These are phyloP conservation scores for Cyrtorhinus lividipennis DNA, from an alignment of 1,140 invertebrate species.

Conservation along the genomic window DNA sequence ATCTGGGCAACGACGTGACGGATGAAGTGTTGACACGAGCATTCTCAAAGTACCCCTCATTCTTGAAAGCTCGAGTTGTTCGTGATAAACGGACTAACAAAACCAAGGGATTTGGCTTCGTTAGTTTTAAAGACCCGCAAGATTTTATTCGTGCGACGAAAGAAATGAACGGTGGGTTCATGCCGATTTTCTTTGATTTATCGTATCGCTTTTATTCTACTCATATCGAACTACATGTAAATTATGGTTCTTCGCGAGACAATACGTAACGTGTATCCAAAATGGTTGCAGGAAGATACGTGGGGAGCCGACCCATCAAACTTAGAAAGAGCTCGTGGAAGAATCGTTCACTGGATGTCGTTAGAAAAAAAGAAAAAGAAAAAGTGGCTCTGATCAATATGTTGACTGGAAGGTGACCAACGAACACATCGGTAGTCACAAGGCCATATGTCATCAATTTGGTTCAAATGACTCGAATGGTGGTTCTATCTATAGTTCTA, in stretches of 20 bases:
- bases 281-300: conserved; percentile 67
- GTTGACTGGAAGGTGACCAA: conserved; percentile 35
- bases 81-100: conserved; percentile 95
- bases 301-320: conserved; percentile 96
- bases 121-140: conserved; percentile 93
- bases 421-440: no score
- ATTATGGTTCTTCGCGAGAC: no score
- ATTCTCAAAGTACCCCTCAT: conserved; percentile 91
- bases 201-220: neutral
- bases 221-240: conserved; percentile 5
- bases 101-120: conserved; percentile 97
- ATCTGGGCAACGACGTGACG: conserved; percentile 97
- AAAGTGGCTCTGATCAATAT: conserved; percentile 61
- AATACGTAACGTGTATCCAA: no score
- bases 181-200: no score
- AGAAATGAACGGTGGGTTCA: conserved; percentile 95
- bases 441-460: no score
- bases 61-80: conserved; percentile 87
- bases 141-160: conserved; percentile 98
- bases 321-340: conserved; percentile 93
- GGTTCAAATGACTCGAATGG: no score
- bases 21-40: conserved; percentile 88
- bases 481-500: no score
- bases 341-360: conserved; percentile 80
- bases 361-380: conserved; percentile 90